Evolutionary conservation across 2,797 vertebrate species (phyloP).

Genomic region (Alca torda): DNA sequence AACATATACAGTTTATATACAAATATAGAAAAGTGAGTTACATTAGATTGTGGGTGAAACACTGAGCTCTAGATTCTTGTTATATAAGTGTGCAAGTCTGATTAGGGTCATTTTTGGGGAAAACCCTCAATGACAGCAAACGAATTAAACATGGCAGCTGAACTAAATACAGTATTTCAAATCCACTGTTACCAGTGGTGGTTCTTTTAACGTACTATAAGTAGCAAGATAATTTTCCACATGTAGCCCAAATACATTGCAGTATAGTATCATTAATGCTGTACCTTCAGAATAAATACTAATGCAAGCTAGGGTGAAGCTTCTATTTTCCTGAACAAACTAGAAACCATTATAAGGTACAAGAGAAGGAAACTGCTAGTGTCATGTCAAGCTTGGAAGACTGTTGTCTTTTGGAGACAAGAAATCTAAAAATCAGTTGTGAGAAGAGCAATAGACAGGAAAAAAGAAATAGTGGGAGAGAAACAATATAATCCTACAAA

Average conservation of each 20-base stretch:
- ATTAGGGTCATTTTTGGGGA: accelerated
- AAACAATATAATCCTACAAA: background rate
- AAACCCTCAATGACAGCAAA: background rate
- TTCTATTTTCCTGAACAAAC: background rate
- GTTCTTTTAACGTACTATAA: background rate
- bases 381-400: background rate
- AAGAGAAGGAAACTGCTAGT: background rate
- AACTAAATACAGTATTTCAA: background rate
- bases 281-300: background rate
- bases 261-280: background rate
- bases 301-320: background rate
- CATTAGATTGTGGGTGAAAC: background rate
- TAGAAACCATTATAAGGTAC: background rate
- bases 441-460: background rate
- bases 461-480: accelerated
- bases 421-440: background rate
- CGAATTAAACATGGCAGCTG: background rate
- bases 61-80: background rate
- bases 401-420: background rate
- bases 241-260: background rate
- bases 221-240: background rate
- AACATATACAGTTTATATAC: background rate
- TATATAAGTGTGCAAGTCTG: background rate
- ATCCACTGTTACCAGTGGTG: background rate
- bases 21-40: background rate